These are phyloP conservation scores for Philaethria dido DNA, from an alignment of 2,888 invertebrate species.

Conservation along the genomic window DNA sequence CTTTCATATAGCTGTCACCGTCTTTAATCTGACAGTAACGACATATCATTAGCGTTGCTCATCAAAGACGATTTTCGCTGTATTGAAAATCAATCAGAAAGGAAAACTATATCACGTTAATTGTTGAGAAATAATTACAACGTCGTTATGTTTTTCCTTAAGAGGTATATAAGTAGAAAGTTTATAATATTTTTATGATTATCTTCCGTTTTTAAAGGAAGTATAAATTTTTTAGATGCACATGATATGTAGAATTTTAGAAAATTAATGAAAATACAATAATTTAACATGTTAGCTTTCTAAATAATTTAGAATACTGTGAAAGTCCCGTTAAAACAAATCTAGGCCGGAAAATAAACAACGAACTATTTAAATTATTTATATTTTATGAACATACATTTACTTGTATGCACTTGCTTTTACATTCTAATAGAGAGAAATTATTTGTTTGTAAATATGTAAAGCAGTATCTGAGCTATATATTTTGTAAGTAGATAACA, in stretches of 20 bases:
- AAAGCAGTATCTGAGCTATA: too few relatives aligned
- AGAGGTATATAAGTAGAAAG: constrained; percentile 7
- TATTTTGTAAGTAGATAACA: too few relatives aligned
- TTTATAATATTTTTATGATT: constrained; percentile 2
- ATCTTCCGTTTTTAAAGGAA: constrained; percentile 13
- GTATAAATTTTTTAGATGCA: background rate
- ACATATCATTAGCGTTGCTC: constrained; percentile 50
- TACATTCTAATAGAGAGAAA: background rate
- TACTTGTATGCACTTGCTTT: background rate
- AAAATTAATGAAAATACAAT: constrained; percentile 1
- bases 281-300: background rate
- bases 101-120: constrained; percentile 39
- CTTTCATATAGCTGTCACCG: constrained; percentile 51
- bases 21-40: constrained; percentile 59
- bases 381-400: too few relatives aligned
- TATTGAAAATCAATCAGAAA: constrained; percentile 45
- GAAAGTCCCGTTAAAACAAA: background rate
- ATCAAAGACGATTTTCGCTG: constrained; percentile 38
- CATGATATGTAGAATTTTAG: background rate
- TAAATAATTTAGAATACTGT: background rate
- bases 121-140: constrained; percentile 10
- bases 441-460: background rate
- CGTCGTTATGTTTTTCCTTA: constrained; percentile 13
- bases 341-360: background rate
- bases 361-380: background rate